Percentiles rank a stretch among this genome's conserved stretches.
phyloP scores from a whole-genome alignment of 2,113 vertebrate species.

The Prunella fulvescens region DNA sequence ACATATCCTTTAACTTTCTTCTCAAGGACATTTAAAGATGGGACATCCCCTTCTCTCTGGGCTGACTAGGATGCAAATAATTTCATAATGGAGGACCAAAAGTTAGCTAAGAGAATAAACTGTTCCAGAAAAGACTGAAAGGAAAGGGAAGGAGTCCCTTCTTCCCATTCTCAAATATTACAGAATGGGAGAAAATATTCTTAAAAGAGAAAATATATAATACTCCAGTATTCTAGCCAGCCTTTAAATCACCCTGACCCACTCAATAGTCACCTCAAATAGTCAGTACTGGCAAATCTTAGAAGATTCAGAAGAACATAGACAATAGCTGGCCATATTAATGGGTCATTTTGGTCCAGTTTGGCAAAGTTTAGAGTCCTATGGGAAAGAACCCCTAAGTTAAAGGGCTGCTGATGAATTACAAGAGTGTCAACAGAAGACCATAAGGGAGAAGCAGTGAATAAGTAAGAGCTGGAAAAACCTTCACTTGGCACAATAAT shows the following conservation, averaged over 20 bases:
- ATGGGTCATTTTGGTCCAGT: background rate
- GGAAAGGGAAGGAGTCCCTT: background rate
- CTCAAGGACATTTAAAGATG: background rate
- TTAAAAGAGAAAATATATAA: background rate
- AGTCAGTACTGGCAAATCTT: background rate
- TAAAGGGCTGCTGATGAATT: background rate
- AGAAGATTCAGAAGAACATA: background rate
- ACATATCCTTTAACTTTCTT: background rate
- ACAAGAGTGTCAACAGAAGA: background rate
- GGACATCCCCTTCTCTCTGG: background rate
- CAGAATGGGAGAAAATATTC: background rate
- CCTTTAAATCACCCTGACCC: background rate
- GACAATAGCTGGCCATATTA: background rate
- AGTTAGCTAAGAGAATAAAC: background rate
- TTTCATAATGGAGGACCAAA: background rate
- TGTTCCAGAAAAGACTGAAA: background rate
- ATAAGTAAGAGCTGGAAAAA: background rate
- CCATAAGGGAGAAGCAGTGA: background rate
- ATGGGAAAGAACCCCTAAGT: background rate
- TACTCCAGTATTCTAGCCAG: background rate
- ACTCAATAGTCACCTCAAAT: background rate
- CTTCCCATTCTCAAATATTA: background rate
- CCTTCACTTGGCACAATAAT: background rate
- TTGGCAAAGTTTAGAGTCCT: background rate
- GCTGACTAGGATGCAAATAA: background rate